Evolutionary conservation across 92 coral and sea anemone genomes (phyloP).

Genomic region (Bergia puertoricense): DNA sequence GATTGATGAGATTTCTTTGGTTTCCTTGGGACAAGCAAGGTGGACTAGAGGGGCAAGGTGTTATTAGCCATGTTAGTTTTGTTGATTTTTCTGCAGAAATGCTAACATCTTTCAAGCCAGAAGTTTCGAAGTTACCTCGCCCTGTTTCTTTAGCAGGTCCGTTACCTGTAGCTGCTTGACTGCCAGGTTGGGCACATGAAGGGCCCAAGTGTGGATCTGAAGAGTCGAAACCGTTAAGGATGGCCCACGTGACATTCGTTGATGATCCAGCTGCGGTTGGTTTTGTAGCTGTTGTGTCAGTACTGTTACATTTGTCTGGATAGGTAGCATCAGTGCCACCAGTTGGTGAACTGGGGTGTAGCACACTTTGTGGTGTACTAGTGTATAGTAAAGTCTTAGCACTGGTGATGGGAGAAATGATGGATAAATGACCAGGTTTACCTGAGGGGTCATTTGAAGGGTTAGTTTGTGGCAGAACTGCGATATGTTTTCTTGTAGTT

Average conservation of each 20-base stretch:
- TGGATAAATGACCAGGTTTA: background rate
- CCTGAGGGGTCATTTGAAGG: background rate
- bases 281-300: background rate
- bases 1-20: background rate
- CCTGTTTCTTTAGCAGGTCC: background rate
- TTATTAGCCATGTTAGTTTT: slow-evolving; percentile 11
- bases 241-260: slow-evolving; percentile 30
- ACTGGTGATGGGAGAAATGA: background rate
- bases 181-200: background rate
- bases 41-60: background rate
- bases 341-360: background rate
- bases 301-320: background rate
- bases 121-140: background rate
- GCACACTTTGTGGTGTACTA: background rate
- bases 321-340: background rate
- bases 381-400: background rate
- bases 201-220: background rate
- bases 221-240: background rate
- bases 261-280: background rate
- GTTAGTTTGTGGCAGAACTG: background rate
- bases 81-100: background rate
- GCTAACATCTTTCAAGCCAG: background rate
- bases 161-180: background rate
- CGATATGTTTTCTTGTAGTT: background rate
- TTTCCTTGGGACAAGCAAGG: background rate